These are phyloP conservation scores for Salmo trutta DNA, from an alignment of 2,797 vertebrate species.

Conservation along the genomic window DNA sequence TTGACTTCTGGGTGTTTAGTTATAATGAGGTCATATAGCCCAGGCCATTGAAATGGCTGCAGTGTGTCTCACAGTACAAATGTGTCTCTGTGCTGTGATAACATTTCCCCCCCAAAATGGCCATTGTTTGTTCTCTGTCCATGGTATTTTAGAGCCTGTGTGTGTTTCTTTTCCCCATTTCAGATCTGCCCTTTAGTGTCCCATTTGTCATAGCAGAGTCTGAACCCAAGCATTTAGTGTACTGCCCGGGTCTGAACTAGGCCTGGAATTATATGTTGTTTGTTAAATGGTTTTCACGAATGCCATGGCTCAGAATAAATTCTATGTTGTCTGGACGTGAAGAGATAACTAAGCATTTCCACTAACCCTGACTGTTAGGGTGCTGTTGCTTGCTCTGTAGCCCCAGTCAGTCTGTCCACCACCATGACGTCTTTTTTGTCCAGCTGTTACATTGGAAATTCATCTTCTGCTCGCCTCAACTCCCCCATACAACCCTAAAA, in stretches of 20 bases:
- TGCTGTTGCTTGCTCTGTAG: neutral
- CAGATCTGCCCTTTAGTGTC: neutral
- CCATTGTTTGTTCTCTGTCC: neutral
- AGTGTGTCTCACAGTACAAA: conserved; percentile 7
- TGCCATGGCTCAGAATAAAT: neutral
- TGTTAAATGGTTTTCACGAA: no score
- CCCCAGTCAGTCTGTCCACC: neutral
- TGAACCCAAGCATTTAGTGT: neutral
- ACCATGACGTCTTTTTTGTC: neutral
- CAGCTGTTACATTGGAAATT: neutral
- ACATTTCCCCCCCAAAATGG: neutral
- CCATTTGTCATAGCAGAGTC: conserved; percentile 2
- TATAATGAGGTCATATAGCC: conserved; percentile 8
- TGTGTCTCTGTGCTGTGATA: conserved; percentile 17
- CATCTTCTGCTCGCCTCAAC: neutral
- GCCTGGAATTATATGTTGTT: no score
- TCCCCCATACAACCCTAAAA: no score
- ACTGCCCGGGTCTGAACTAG: neutral
- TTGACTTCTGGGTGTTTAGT: conserved; percentile 12
- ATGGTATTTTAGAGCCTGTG: neutral
- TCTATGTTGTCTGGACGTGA: neutral
- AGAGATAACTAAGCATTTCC: no score
- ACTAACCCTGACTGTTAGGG: neutral
- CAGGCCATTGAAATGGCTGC: conserved; percentile 7
- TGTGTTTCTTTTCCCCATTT: neutral